Base-by-base conservation (phyloP, 2,113 vertebrate genomes). In the Mus pahari region DNA sequence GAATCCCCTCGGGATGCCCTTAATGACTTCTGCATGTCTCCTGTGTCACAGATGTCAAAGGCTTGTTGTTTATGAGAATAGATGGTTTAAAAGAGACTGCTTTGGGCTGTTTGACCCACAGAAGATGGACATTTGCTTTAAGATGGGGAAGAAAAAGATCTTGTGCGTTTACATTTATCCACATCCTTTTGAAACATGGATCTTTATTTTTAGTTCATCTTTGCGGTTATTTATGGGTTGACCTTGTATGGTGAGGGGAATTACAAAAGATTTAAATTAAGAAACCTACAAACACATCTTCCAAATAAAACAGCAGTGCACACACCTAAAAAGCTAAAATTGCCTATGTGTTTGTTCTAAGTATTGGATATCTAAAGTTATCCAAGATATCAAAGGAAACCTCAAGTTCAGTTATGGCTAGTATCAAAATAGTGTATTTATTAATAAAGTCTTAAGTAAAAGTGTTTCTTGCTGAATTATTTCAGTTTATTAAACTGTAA, bases 1-100 rank as follows among this genome's bases (percentile, higher is more conserved):
- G 98, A 98, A 97, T 97, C 99, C 99, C 98, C 95, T 96, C 89
- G 98, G 98, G 99, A 99, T 92, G 98, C 97, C 97, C 98, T 98
- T 98, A 98, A 98, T 99, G 99, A 99, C 99, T 99, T 99, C 99
- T 99, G 98, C 98, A 98, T 98, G 98, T 99, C 98, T 99, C 98
- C 98, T 97, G 98, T 99, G 98, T 99, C 99, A 99, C 98, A 99
- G 98, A 99, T 98, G 98, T 99, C 99, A 99, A 99, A 99, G 98
- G 98, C 98, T 98, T 98, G 98, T 99, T 99, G 98, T 99, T 97
- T 99, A 98, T 97, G 98, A 98, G 98, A 99, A 99, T 98, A 99
- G 99, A 99, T 98, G 98, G 96, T 97, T 98, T 98, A 98, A 98
- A 98, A 90, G 96, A 92, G 89, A 98, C 93, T 90, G 97, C 95